Evolutionary conservation across 2,888 invertebrate species (phyloP).

Genomic region (Eupithecia centaureata): DNA sequence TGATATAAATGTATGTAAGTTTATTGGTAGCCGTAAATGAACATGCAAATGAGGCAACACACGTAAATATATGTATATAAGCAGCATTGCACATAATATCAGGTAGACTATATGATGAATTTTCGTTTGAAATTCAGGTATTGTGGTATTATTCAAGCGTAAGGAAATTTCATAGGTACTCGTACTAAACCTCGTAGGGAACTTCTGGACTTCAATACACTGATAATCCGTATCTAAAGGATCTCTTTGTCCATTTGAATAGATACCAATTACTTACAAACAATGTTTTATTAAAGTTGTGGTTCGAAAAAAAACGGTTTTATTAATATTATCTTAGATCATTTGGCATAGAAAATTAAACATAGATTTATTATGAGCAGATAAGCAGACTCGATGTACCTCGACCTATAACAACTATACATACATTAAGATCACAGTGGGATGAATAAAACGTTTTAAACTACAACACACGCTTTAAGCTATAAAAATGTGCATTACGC

Average conservation of each 20-base stretch:
- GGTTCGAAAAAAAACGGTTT: conserved; percentile 8
- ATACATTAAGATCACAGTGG: no score
- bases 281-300: conserved; percentile 18
- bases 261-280: conserved; percentile 25
- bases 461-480: no score
- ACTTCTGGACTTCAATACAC: conserved; percentile 5
- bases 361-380: no score
- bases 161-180: conserved; percentile 3
- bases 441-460: no score
- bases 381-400: no score
- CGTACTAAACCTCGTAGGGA: background rate
- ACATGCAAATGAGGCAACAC: background rate
- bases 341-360: no score
- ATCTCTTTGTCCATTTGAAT: conserved; percentile 22
- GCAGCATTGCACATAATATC: background rate
- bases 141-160: background rate
- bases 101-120: background rate
- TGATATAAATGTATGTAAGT: background rate
- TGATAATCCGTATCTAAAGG: conserved; percentile 21
- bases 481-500: no score
- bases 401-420: no score
- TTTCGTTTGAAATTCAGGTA: background rate
- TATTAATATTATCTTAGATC: background rate
- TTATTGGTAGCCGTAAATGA: background rate
- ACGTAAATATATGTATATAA: background rate